These are phyloP conservation scores for Rhinophrynus dorsalis DNA, from an alignment of 2,797 vertebrate species.

Conservation along the genomic window DNA sequence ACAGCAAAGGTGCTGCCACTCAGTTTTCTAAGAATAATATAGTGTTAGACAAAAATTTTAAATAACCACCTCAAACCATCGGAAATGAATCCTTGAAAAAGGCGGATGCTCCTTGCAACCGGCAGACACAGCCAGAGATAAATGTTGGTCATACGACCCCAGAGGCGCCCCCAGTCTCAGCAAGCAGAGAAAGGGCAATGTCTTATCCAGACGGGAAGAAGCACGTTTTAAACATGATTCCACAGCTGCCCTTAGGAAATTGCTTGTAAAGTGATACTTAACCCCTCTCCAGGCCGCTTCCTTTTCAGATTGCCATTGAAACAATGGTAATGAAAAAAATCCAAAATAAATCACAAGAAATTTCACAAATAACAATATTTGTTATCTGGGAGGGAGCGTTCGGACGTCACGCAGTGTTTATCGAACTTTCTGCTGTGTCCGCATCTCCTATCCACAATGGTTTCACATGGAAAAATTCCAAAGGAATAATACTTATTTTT, in stretches of 20 bases:
- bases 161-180: slow-evolving; percentile 42
- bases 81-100: slow-evolving; percentile 22
- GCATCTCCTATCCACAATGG: slow-evolving; percentile 12
- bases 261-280: slow-evolving; percentile 49
- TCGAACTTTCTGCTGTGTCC: slow-evolving; percentile 26
- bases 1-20: slow-evolving; percentile 14
- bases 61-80: slow-evolving; percentile 28
- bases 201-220: slow-evolving; percentile 44
- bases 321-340: slow-evolving; percentile 28
- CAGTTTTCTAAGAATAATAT: slow-evolving; percentile 17
- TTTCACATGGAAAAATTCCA: background rate
- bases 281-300: slow-evolving; percentile 36
- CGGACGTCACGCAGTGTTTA: slow-evolving; percentile 28
- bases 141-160: slow-evolving; percentile 39
- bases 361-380: slow-evolving; percentile 38
- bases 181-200: slow-evolving; percentile 11
- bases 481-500: too few species aligned
- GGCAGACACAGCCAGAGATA: slow-evolving; percentile 22
- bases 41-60: slow-evolving; percentile 19
- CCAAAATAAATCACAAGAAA: background rate
- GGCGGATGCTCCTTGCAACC: slow-evolving; percentile 11
- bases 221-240: slow-evolving; percentile 24
- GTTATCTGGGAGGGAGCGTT: slow-evolving; percentile 20
- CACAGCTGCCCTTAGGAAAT: slow-evolving; percentile 44
- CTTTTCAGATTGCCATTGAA: slow-evolving; percentile 42